Base-by-base conservation (phyloP, 2,113 vertebrate genomes). In the Trichechus manatus region DNA sequence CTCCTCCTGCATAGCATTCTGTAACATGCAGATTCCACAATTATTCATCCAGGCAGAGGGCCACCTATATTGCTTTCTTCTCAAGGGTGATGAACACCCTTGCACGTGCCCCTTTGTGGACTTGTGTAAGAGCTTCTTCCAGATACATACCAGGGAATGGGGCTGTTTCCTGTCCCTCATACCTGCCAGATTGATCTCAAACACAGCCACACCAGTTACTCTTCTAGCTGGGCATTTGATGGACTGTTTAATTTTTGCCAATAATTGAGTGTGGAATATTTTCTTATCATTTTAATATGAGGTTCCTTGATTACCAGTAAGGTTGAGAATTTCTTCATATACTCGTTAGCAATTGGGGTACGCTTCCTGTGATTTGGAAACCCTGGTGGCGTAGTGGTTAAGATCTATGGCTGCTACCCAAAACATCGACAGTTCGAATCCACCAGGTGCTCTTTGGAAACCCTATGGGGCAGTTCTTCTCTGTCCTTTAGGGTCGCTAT, bases 1-100 rank as follows among this genome's bases (percentile, higher is more conserved):
- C 42, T 81, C 33, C 70, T 94, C 42, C 64, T 85, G 79, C 61
- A 39, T 70, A 85, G 74, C 72, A 64, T 85, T 97, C 72, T 61
- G 44, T 97, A 82, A 85, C 61, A 79, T 64, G 59, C n/a, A 95
- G 59, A 96, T 95, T 31, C 36, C 94, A 78, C 36, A 68, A 11
- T 87, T 94, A 63, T 95, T 96, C 92, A 70, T 36, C 56, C 78
- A 77, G 87, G 75, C 74, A 87, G 47, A 47, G 47, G n/a, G 72
- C 80, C 33, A 68, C 13, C n/a, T 56, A 6, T 47, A 27, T 47
- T 80, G 64, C 64, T 91, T 87, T 91, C 68, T 83, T 82, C 56
- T n/a, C 92, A 10, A 50, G 44, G 50, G 78, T 9, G 23, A 86
- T 70, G 64, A 81, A 47, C 47, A 47, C 47, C 47, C 10, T 47